Evolutionary conservation across 2,797 vertebrate genomes (phyloP), one percentile per base, ranked within the genome.

Genomic region (Acanthurus leucopareius): DNA sequence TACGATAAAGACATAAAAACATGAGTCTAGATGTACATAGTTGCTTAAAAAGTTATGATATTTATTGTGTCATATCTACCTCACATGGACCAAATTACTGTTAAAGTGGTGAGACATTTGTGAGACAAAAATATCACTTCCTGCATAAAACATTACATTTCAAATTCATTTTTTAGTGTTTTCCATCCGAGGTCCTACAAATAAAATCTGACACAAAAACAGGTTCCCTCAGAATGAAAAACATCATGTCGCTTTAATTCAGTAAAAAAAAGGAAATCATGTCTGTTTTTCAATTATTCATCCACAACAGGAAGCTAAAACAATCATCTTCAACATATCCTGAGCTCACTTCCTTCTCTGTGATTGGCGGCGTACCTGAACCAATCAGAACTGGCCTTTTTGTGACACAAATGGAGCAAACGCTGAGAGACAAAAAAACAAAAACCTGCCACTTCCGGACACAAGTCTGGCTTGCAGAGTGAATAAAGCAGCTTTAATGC

Each of bases 401-500:
- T 2, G 0, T 7, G 8, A 28, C 48, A 62, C 82, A 20, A 25
- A 65, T 69, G 47, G 69, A 69, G 49, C 10, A 59, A 65, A 61
- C 0, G 7, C 47, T 35, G 10, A 19, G 60, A 38, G 14, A n/a
- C n/a, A 25, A 25, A 25, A 25, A 25, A 25, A 25, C 25, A 5
- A 8, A 3, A 2, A 19, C 7, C 32, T 15, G 40, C 15, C 15
- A 15, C 42, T 56, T 32, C 62, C 38, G 59, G 60, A 73, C 63
- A 49, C 16, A 0, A 44, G 40, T 20, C 62, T 64, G 56, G 10
- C 38, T 62, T 9, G 16, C 57, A 49, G 67, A 54, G 78, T 44
- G 79, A 62, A 42, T 48, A 22, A 4, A 51, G 68, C 25, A 2
- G 69, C 38, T 58, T 61, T 72, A 59, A 65, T 66, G 28, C 20